Evolutionary conservation across 53 echinoderm and acorn worm genomes (phyloP), one percentile per base, ranked within the genome.

Genomic region (Paelopatides confundens): DNA sequence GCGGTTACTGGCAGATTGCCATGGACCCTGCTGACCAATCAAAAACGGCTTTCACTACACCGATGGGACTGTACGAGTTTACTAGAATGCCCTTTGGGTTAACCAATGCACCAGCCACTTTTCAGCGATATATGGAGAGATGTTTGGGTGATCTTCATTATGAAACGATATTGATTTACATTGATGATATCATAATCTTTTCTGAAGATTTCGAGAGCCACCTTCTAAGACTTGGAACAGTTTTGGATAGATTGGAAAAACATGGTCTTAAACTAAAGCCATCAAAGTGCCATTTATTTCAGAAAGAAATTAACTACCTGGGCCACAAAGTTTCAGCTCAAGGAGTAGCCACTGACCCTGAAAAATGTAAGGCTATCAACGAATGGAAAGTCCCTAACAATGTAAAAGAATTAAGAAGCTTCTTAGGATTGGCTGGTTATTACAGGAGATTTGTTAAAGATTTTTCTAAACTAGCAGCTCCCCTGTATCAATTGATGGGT

Each of bases 351-450:
- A 88, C 91, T 1, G 91, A 93, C 29, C 86, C 94, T 4, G 88
- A 66, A 2, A 93, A 91, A 46, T 77, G 77, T 31, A 31, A 34
- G 46, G 71, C 89, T 9, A 58, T 94, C 36, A 33, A 69, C 46
- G 48, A 33, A 1, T 94, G 94, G 91, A 49, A 51, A 31, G 21
- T 33, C 13, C 85, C 94, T 1, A 64, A 31, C 2, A 76, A n/a
- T 40, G 43, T 43, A 32, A 84, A 69, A 29, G 87, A 86, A 32
- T 48, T 90, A 14, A n/a, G 87, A n/a, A 21, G 52, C 7, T 93
- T 93, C 63, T 77, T 88, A 0, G 94, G 94, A 2, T 88, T 91
- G 28, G 78, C 77, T 9, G 93, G 93, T n/a, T 93, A 93, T 46
- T 93, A 89, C 34, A 38, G 93, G 39, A 31, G 93, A 9, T 93